Evolutionary conservation across 2,113 vertebrate species (phyloP).

Genomic region (Prionailurus viverrinus): DNA sequence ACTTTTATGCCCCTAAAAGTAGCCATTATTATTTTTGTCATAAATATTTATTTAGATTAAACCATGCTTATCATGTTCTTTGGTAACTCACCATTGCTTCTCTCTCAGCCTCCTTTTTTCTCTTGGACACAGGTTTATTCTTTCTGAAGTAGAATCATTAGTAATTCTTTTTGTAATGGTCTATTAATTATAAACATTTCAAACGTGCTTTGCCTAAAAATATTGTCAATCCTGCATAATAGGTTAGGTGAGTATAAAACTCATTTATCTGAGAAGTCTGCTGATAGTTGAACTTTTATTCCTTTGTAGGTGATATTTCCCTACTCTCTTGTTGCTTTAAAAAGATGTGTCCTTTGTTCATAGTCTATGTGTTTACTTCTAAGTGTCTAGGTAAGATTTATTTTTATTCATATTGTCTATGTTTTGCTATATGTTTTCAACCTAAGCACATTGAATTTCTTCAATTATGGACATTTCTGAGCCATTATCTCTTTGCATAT

Average conservation of each 20-base stretch:
- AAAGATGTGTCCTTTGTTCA: neutral
- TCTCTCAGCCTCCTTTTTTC: slow-evolving; percentile 13
- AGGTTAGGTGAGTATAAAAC: neutral
- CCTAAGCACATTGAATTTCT: slow-evolving; percentile 18
- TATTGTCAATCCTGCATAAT: neutral
- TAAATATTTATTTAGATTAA: slow-evolving; percentile 24
- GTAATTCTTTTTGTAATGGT: neutral
- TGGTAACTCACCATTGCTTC: neutral
- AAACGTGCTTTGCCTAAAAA: slow-evolving; percentile 47
- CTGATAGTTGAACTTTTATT: neutral
- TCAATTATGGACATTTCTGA: slow-evolving; percentile 1
- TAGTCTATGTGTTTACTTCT: neutral
- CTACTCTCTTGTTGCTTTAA: neutral
- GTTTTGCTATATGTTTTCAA: neutral
- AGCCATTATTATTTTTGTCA: neutral
- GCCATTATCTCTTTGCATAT: neutral
- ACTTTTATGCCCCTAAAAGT: neutral
- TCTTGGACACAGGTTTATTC: neutral
- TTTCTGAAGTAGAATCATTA: neutral
- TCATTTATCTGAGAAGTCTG: slow-evolving; percentile 36
- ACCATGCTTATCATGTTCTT: neutral
- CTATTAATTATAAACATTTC: neutral
- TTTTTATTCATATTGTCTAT: slow-evolving; percentile 27
- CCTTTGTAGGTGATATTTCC: neutral
- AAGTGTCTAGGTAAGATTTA: neutral